These are phyloP conservation scores for Lepus townsendii DNA, from an alignment of 2,797 vertebrate genomes.

Conservation along the genomic window DNA sequence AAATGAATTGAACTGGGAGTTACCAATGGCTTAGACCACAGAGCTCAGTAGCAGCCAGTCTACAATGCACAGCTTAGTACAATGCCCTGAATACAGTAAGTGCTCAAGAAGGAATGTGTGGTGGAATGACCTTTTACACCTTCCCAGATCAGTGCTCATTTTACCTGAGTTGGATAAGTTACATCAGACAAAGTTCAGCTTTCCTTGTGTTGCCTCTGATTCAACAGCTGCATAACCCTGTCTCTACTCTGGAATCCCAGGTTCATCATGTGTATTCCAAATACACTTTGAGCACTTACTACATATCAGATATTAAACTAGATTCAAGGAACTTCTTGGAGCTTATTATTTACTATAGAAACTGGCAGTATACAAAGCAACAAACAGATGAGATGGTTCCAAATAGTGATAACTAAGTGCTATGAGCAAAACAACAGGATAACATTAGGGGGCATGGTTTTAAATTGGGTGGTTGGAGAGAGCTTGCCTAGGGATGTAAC, in stretches of 20 bases:
- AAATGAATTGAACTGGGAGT: slow-evolving; percentile 36
- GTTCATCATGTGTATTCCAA: slow-evolving; percentile 17
- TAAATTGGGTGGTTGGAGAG: slow-evolving; percentile 39
- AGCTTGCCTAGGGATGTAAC: slow-evolving; percentile 50
- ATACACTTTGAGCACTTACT: slow-evolving; percentile 31
- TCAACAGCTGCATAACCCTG: not conserved
- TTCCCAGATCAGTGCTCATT: not conserved
- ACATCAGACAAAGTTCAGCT: slow-evolving; percentile 34
- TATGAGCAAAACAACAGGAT: slow-evolving; percentile 20
- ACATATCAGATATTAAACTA: not conserved
- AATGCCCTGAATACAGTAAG: slow-evolving; percentile 4
- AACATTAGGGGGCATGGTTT: not conserved
- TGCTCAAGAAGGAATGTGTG: slow-evolving; percentile 51
- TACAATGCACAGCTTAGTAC: slow-evolving; percentile 18
- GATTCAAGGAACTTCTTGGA: slow-evolving; percentile 1
- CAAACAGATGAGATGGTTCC: slow-evolving; percentile 3
- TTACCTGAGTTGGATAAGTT: slow-evolving; percentile 50
- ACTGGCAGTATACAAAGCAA: not conserved
- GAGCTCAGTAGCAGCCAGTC: slow-evolving; percentile 43
- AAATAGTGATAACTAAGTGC: slow-evolving; percentile 17
- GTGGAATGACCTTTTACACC: not conserved
- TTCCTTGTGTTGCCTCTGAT: slow-evolving; percentile 47
- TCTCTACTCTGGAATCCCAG: slow-evolving; percentile 21
- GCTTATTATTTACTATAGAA: slow-evolving; percentile 16
- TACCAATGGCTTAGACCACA: not conserved